phyloP scores from a whole-genome alignment of 2,888 invertebrate species.

The Dromius quadrimaculatus region DNA sequence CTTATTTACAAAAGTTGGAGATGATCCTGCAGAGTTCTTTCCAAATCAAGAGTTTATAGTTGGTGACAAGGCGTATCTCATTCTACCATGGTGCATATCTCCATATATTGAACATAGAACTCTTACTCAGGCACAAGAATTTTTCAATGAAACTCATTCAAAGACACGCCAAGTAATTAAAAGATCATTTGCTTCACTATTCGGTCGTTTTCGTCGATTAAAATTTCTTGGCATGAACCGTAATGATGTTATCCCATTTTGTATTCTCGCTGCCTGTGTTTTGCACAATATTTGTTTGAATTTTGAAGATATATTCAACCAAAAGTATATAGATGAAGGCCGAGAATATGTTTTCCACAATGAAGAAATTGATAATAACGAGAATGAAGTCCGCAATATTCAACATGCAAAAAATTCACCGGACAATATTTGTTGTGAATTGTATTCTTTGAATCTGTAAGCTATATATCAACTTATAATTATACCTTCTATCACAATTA shows the following conservation, averaged over 20 bases:
- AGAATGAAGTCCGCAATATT: not conserved
- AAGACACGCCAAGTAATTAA: slow-evolving; percentile 52
- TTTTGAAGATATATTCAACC: not conserved
- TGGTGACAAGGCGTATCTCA: slow-evolving; percentile 55
- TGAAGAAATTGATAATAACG: not conserved
- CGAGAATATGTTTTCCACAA: not conserved
- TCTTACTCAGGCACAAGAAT: slow-evolving; percentile 46
- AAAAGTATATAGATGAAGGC: not conserved
- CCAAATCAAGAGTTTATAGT: slow-evolving; percentile 53
- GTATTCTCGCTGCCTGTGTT: not conserved
- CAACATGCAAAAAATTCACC: not conserved
- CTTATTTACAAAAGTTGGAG: slow-evolving; percentile 1
- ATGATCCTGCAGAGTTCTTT: slow-evolving; percentile 18
- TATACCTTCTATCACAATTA: too few relatives aligned
- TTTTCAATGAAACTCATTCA: slow-evolving; percentile 51
- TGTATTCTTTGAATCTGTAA: not conserved
- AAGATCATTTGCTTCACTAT: slow-evolving; percentile 44
- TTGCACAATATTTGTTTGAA: slow-evolving; percentile 13
- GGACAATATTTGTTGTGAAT: not conserved
- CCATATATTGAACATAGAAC: slow-evolving; percentile 53
- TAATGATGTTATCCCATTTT: not conserved
- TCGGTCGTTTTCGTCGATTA: not conserved
- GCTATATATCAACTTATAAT: too few relatives aligned
- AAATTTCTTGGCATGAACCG: not conserved
- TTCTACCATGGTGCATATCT: slow-evolving; percentile 53